Evolutionary conservation across 2,797 vertebrate genomes (phyloP).

Genomic region (Tachyglossus aculeatus): DNA sequence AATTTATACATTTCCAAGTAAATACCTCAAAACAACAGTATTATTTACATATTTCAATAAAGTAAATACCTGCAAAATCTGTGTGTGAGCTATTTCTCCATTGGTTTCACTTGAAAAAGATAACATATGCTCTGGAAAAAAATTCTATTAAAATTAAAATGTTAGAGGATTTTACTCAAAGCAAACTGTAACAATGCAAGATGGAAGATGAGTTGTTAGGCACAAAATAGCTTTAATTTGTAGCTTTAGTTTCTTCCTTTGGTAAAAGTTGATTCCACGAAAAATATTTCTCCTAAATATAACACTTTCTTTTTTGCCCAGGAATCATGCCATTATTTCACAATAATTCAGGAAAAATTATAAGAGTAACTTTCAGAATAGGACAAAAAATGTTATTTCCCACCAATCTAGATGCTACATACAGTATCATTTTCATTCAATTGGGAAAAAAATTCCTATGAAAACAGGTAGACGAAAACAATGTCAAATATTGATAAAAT

Average conservation of each 20-base stretch:
- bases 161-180: slow-evolving; percentile 48
- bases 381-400: no score
- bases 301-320: slow-evolving; percentile 39
- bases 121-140: slow-evolving; percentile 97
- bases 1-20: background rate
- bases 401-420: slow-evolving; percentile 57
- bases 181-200: background rate
- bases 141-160: slow-evolving; percentile 78
- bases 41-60: slow-evolving; percentile 22
- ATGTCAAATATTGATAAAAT: slow-evolving; percentile 64
- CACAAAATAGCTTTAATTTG: slow-evolving; percentile 12
- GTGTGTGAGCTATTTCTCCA: slow-evolving; percentile 82
- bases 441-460: slow-evolving; percentile 45
- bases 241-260: slow-evolving; percentile 35
- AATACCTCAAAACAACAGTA: background rate
- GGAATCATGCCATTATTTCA: slow-evolving; percentile 30
- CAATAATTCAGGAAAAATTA: no score
- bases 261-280: slow-evolving; percentile 32
- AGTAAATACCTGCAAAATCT: slow-evolving; percentile 87
- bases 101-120: slow-evolving; percentile 87
- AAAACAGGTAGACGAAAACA: slow-evolving; percentile 53
- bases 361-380: no score
- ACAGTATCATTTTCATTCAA: slow-evolving; percentile 54
- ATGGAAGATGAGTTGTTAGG: no score
- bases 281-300: slow-evolving; percentile 31